phyloP scores from a whole-genome alignment of 2,797 vertebrate species.

The Melanotaenia parkinsoni region DNA sequence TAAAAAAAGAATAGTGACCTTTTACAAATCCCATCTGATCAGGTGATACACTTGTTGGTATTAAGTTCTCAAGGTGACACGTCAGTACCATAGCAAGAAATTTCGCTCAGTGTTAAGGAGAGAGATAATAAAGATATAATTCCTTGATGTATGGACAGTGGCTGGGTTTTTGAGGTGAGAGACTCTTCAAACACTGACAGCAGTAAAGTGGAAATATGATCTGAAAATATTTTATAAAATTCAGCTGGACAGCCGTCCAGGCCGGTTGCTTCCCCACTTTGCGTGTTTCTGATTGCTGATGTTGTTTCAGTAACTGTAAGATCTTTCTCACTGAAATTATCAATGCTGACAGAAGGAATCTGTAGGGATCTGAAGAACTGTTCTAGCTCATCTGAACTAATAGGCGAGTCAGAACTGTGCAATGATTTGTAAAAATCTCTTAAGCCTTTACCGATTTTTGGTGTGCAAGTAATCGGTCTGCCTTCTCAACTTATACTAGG shows the following conservation, averaged over 20 bases:
- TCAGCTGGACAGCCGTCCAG: neutral
- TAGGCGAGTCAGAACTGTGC: neutral
- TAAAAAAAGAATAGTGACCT: too few species aligned
- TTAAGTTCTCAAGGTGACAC: too few species aligned
- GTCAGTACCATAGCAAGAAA: too few species aligned
- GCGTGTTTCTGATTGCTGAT: neutral
- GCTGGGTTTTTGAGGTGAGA: neutral
- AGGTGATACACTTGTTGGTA: too few species aligned
- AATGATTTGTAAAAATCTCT: neutral
- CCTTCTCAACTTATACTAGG: too few species aligned
- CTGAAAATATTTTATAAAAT: neutral
- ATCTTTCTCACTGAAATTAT: neutral
- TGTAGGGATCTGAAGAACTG: neutral
- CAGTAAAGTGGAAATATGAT: neutral
- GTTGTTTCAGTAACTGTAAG: neutral
- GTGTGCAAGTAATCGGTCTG: too few species aligned
- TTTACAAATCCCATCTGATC: too few species aligned
- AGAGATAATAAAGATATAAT: neutral
- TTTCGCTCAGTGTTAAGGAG: too few species aligned
- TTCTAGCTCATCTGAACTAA: neutral
- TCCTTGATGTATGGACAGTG: neutral
- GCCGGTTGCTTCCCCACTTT: neutral
- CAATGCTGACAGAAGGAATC: too few species aligned
- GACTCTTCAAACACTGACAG: neutral
- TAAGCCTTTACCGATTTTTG: neutral